These are phyloP conservation scores for Osmoderma eremita DNA, from an alignment of 2,888 invertebrate genomes.

Conservation along the genomic window DNA sequence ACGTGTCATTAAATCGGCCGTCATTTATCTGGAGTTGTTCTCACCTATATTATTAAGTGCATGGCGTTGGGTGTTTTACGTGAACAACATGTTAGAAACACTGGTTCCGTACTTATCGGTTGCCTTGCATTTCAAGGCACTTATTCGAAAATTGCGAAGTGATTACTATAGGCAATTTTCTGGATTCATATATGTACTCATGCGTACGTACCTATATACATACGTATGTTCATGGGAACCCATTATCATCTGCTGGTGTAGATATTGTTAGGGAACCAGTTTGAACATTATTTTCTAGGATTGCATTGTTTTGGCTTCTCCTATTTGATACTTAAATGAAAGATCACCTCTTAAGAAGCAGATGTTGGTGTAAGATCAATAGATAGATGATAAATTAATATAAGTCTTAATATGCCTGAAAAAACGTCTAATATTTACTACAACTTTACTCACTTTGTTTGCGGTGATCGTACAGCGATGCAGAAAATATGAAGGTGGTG, in stretches of 20 bases:
- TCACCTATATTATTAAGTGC: conserved; percentile 30
- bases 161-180: conserved; percentile 26
- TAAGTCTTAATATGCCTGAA: too few relatives aligned
- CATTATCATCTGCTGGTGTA: conserved; percentile 3
- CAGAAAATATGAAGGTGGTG: too few relatives aligned
- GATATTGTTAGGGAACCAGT: conserved; percentile 2
- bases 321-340: too few relatives aligned
- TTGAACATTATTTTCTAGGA: neutral
- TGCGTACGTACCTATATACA: neutral
- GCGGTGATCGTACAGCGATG: too few relatives aligned
- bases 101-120: conserved; percentile 16
- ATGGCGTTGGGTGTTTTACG: conserved; percentile 17
- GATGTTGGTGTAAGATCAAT: too few relatives aligned
- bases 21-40: conserved; percentile 31
- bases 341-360: too few relatives aligned
- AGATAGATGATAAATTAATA: too few relatives aligned
- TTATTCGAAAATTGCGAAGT: conserved; percentile 32
- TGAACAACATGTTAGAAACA: conserved; percentile 16
- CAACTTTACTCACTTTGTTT: too few relatives aligned
- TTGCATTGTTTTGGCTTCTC: too few relatives aligned
- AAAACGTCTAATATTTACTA: too few relatives aligned
- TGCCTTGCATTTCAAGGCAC: conserved; percentile 14
- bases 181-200: conserved; percentile 15
- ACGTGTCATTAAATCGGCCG: conserved; percentile 29
- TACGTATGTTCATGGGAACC: conserved; percentile 6